These are phyloP conservation scores for Zygogramma bicolorata DNA, from an alignment of 2,888 invertebrate species.

Conservation along the genomic window DNA sequence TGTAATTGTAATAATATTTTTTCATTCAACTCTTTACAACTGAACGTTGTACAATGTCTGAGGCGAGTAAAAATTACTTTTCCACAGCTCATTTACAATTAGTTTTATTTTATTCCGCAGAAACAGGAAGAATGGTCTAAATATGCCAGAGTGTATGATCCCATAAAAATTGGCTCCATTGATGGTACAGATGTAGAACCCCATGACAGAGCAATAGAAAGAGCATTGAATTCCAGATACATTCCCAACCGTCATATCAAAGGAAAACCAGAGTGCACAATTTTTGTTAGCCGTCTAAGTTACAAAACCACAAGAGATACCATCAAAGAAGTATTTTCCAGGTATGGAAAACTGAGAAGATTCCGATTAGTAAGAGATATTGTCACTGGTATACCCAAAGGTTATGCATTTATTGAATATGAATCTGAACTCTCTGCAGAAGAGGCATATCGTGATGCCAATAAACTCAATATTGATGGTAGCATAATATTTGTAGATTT, in stretches of 20 bases:
- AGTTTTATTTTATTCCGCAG: too few species aligned
- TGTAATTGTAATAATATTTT: too few species aligned
- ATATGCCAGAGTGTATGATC: slow-evolving; percentile 77
- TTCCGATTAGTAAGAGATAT: slow-evolving; percentile 81
- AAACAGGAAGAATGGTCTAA: slow-evolving; percentile 67
- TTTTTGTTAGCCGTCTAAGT: slow-evolving; percentile 82
- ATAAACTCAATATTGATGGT: slow-evolving; percentile 75
- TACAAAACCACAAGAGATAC: slow-evolving; percentile 75
- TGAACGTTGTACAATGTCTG: not conserved
- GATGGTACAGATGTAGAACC: slow-evolving; percentile 88
- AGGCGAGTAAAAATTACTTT: not conserved
- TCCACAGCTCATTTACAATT: too few species aligned
- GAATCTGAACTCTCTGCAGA: slow-evolving; percentile 72
- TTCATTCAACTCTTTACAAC: too few species aligned
- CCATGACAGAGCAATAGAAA: slow-evolving; percentile 81
- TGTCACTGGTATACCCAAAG: slow-evolving; percentile 82
- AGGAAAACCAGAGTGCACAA: slow-evolving; percentile 77
- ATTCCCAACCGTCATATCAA: slow-evolving; percentile 74
- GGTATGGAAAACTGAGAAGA: slow-evolving; percentile 75
- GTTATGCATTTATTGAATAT: slow-evolving; percentile 90
- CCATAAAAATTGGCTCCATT: slow-evolving; percentile 86
- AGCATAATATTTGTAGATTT: slow-evolving; percentile 80
- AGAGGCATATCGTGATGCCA: slow-evolving; percentile 73
- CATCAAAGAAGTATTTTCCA: slow-evolving; percentile 71
- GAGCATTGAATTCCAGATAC: slow-evolving; percentile 79